phyloP scores from a whole-genome alignment of 2,797 vertebrate species.

The Melanotaenia parkinsoni region DNA sequence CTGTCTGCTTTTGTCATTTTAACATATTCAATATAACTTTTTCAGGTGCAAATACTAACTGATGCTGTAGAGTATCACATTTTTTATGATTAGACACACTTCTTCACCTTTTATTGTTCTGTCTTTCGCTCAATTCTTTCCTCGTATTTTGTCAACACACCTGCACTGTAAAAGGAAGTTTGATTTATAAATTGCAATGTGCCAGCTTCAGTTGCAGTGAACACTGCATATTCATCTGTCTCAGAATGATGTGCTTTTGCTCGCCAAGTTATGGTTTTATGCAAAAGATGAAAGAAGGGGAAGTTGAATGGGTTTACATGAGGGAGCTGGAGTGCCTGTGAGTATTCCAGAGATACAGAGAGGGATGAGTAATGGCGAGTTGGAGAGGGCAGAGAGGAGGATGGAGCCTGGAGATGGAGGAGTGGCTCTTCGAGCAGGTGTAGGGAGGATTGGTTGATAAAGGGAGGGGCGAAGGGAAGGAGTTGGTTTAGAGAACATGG shows the following conservation, averaged over 20 bases:
- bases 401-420: conserved; percentile 67
- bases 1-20: conserved; percentile 1
- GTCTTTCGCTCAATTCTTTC: conserved; percentile 13
- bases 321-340: conserved; percentile 60
- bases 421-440: conserved; percentile 76
- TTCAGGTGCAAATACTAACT: conserved; percentile 5
- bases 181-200: conserved; percentile 43
- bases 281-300: conserved; percentile 76
- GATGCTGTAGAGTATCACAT: neutral
- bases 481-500: conserved; percentile 47
- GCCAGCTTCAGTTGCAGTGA: conserved; percentile 37
- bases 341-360: conserved; percentile 70
- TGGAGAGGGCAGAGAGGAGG: conserved; percentile 65
- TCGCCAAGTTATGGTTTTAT: conserved; percentile 68
- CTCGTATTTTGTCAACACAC: conserved; percentile 12
- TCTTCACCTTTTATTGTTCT: conserved; percentile 5
- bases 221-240: conserved; percentile 47
- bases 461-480: conserved; percentile 47
- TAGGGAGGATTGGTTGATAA: conserved; percentile 52
- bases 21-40: neutral
- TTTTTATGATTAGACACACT: neutral
- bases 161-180: conserved; percentile 49
- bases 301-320: conserved; percentile 69
- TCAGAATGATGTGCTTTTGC: conserved; percentile 44
- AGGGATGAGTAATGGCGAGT: conserved; percentile 67